Evolutionary conservation across 2,797 vertebrate species (phyloP).

Genomic region (Enteromius unitaeniatus): DNA sequence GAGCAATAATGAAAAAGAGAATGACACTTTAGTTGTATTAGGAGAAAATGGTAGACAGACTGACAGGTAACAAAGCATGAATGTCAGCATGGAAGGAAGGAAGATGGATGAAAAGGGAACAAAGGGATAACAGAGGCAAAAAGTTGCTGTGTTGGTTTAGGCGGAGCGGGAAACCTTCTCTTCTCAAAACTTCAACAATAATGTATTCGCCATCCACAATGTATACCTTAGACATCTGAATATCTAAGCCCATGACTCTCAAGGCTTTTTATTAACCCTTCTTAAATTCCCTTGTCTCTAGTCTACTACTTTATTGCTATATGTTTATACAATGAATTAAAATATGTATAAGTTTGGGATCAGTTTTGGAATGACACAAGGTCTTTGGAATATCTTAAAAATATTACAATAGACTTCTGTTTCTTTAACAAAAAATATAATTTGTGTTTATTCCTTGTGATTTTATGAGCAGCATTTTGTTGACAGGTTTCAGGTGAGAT

Average conservation of each 20-base stretch:
- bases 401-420: neutral
- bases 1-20: constrained; percentile 12
- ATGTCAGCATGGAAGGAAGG: neutral
- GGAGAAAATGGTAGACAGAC: neutral
- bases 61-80: neutral
- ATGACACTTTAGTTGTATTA: neutral
- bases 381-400: too few species aligned
- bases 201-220: constrained; percentile 5
- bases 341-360: too few species aligned
- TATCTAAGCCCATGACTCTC: constrained; percentile 8
- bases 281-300: constrained; percentile 1
- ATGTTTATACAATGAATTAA: too few species aligned
- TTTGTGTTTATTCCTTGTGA: neutral
- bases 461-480: neutral
- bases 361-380: neutral
- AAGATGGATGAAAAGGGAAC: constrained; percentile 1
- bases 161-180: neutral
- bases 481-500: neutral
- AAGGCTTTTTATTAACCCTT: neutral
- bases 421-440: neutral
- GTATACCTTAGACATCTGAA: constrained; percentile 20
- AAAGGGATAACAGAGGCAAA: neutral
- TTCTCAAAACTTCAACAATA: constrained; percentile 17
- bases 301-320: neutral
- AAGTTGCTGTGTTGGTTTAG: neutral